A percentile compares a stretch with the other conserved stretches of the same genome.
Conservation (phyloP, 2,113 vertebrate genomes). For the Alethe castanea region DNA sequence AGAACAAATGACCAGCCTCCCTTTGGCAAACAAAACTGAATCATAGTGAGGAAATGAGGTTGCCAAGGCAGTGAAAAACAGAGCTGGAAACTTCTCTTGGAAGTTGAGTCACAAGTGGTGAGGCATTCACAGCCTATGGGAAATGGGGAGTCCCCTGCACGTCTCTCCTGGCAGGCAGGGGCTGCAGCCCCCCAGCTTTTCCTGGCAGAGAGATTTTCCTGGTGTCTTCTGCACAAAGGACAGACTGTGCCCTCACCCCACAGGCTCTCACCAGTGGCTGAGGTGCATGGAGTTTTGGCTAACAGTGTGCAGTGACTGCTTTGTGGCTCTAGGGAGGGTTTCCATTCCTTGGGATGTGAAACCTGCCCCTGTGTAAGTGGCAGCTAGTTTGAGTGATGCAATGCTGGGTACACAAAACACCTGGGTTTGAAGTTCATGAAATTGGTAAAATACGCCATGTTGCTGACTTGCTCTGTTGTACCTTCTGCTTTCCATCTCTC, state of each 20-base stretch:
- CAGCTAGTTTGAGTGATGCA: not conserved
- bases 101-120: not conserved
- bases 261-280: not conserved
- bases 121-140: constrained; percentile 36
- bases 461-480: not conserved
- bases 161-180: not conserved
- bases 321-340: not conserved
- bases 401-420: not conserved
- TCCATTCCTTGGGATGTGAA: not conserved
- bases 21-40: constrained; percentile 47
- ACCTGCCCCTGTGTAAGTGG: not conserved
- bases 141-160: not conserved
- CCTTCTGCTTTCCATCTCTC: not conserved
- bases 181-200: not conserved
- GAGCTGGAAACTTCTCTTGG: constrained; percentile 28
- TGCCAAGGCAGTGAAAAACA: constrained; percentile 58
- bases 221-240: not conserved
- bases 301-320: not conserved
- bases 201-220: not conserved
- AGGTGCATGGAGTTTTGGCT: not conserved
- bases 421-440: not conserved
- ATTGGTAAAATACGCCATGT: not conserved
- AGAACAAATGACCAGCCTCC: constrained; percentile 1
- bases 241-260: not conserved
- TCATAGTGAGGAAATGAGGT: constrained; percentile 46